Percentiles rank a stretch among this genome's conserved stretches.
phyloP scores from a whole-genome alignment of 2,888 invertebrate species.

The Drosophila seclusa region DNA sequence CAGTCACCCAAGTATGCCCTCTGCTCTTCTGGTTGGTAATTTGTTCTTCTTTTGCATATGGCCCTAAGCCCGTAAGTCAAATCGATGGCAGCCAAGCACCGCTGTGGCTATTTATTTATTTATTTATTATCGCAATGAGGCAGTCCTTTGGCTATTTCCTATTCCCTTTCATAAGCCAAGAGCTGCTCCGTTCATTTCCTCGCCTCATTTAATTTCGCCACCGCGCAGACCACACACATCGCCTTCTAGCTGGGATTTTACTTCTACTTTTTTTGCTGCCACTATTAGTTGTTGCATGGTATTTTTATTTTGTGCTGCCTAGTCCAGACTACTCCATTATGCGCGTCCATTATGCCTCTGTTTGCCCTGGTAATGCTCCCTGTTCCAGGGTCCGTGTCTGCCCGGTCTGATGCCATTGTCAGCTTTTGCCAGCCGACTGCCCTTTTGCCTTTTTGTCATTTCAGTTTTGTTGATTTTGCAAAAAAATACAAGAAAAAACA shows the following conservation, averaged over 20 bases:
- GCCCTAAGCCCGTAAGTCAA: slow-evolving; percentile 52
- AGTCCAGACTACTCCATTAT: slow-evolving; percentile 37
- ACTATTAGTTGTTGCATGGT: slow-evolving; percentile 68
- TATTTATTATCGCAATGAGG: slow-evolving; percentile 77
- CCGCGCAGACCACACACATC: slow-evolving; percentile 56
- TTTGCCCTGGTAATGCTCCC: slow-evolving; percentile 75
- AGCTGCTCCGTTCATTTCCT: slow-evolving; percentile 53
- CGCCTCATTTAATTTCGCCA: slow-evolving; percentile 61
- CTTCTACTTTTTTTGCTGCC: slow-evolving; percentile 7
- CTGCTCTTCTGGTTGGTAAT: slow-evolving; percentile 36
- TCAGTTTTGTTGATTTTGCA: slow-evolving; percentile 79
- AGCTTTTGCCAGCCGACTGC: slow-evolving; percentile 53
- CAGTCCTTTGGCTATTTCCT: slow-evolving; percentile 55
- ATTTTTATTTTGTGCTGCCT: slow-evolving; percentile 15
- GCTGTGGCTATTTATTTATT: slow-evolving; percentile 50
- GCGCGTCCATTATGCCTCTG: slow-evolving; percentile 75
- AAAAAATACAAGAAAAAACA: slow-evolving; percentile 47
- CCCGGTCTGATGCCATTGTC: slow-evolving; percentile 45
- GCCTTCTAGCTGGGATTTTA: slow-evolving; percentile 30
- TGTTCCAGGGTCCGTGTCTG: slow-evolving; percentile 23
- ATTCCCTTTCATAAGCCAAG: slow-evolving; percentile 11
- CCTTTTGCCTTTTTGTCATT: slow-evolving; percentile 78
- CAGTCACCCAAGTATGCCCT: slow-evolving; percentile 54
- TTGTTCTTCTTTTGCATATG: slow-evolving; percentile 28
- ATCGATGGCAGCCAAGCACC: slow-evolving; percentile 37